Conservation (phyloP, 1,140 invertebrate species). For the Zaprionus lachaisei region DNA sequence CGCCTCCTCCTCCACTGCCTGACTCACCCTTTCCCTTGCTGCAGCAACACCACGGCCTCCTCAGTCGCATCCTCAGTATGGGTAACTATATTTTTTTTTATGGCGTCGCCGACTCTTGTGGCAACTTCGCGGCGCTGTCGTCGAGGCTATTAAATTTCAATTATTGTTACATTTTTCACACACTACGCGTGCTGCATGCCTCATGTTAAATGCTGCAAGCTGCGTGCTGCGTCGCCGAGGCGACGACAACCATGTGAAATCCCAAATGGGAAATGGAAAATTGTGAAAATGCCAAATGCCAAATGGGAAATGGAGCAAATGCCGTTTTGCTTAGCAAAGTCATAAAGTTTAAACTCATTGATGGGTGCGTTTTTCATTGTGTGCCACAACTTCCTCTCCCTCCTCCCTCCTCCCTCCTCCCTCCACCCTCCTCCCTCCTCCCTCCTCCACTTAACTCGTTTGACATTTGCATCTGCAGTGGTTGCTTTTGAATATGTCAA, state of each 20-base stretch:
- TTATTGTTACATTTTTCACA: conserved; percentile 82
- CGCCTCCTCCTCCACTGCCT: not conserved
- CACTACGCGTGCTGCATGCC: conserved; percentile 48
- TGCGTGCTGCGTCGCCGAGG: conserved; percentile 6
- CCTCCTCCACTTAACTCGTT: not conserved
- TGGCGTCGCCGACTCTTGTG: conserved; percentile 49
- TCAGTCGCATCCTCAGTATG: conserved; percentile 1
- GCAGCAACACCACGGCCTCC: conserved; percentile 3
- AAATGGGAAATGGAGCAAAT: conserved; percentile 62
- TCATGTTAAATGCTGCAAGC: not conserved
- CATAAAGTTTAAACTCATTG: conserved; percentile 46
- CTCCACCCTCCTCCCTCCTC: too few relatives aligned
- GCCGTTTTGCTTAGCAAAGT: conserved; percentile 32
- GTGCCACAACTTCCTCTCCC: not conserved
- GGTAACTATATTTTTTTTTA: conserved; percentile 37
- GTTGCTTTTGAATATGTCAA: not conserved
- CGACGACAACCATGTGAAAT: conserved; percentile 43
- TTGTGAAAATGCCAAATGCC: conserved; percentile 50
- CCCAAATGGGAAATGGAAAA: conserved; percentile 57
- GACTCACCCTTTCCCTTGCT: not conserved
- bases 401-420: too few relatives aligned
- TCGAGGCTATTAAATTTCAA: conserved; percentile 79
- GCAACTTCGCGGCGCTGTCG: conserved; percentile 66
- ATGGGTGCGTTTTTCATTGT: conserved; percentile 16
- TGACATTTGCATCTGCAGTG: conserved; percentile 37